A percentile compares a stretch with the other conserved stretches of the same genome.
Evolutionary conservation across 2,113 vertebrate species (phyloP).

Genomic region (Pseudopodoces humilis): DNA sequence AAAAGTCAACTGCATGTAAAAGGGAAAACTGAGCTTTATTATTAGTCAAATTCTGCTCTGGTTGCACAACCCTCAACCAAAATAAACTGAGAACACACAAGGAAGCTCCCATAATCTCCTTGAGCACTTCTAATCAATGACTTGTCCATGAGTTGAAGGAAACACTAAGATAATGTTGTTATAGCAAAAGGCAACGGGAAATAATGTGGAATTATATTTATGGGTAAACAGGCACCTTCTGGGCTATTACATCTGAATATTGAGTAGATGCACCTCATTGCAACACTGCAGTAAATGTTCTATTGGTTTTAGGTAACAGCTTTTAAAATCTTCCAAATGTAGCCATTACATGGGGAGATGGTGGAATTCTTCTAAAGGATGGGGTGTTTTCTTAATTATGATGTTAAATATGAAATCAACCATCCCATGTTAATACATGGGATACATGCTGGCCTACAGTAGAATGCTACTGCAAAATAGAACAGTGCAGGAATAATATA

Average conservation of each 20-base stretch:
- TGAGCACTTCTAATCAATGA: neutral
- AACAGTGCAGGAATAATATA: neutral
- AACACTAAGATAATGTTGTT: neutral
- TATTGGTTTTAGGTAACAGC: neutral
- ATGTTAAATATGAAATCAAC: neutral
- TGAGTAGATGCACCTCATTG: neutral
- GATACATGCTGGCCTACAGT: neutral
- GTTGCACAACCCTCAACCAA: neutral
- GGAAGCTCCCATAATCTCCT: neutral
- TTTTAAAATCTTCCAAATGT: neutral
- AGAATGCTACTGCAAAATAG: neutral
- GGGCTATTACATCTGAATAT: neutral
- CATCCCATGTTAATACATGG: neutral
- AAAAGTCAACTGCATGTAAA: neutral
- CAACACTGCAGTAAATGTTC: neutral
- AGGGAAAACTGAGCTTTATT: neutral
- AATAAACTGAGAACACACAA: neutral
- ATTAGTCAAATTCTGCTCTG: neutral
- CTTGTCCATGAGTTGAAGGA: neutral
- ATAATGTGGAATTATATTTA: neutral
- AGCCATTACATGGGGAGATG: neutral
- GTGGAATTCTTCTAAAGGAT: neutral
- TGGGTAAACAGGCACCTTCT: neutral
- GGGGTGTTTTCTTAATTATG: neutral
- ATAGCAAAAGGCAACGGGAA: neutral